These are phyloP conservation scores for Anaspis maculata DNA, from an alignment of 2,888 invertebrate genomes.

Conservation along the genomic window DNA sequence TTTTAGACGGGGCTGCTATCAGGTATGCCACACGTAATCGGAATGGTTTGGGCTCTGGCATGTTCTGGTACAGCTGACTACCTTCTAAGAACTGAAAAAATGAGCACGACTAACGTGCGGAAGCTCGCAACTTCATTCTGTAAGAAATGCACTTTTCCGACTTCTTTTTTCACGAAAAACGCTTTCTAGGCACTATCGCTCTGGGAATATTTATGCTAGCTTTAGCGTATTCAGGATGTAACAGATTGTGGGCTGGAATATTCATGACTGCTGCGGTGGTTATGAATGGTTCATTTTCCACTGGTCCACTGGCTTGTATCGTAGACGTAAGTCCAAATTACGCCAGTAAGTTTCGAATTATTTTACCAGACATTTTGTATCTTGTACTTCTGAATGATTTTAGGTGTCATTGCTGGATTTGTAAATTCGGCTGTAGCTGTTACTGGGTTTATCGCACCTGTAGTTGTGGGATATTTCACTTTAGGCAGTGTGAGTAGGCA, in stretches of 20 bases:
- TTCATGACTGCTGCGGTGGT: conserved; percentile 55
- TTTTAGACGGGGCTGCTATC: conserved; percentile 55
- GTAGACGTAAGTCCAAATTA: conserved; percentile 61
- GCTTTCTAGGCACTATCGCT: conserved; percentile 45
- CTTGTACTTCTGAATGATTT: too few relatives aligned
- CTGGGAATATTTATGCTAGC: conserved; percentile 56
- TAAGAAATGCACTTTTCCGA: too few relatives aligned
- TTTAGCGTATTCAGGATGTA: conserved; percentile 55
- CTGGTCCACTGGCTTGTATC: conserved; percentile 56
- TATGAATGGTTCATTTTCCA: conserved; percentile 57
- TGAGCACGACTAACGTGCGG: conserved; percentile 54
- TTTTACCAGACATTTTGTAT: too few relatives aligned
- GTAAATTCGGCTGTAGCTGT: conserved; percentile 49
- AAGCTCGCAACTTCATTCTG: conserved; percentile 55
- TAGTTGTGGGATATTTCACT: conserved; percentile 53
- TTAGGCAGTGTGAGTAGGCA: conserved; percentile 56
- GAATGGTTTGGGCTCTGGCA: conserved; percentile 50
- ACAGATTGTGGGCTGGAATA: conserved; percentile 49
- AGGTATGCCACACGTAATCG: conserved; percentile 53
- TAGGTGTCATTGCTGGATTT: conserved; percentile 54
- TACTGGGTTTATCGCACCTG: conserved; percentile 55
- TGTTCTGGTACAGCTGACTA: conserved; percentile 53
- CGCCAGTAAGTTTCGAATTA: conserved; percentile 43
- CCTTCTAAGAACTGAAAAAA: conserved; percentile 47
- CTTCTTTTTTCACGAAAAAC: too few relatives aligned